A percentile compares a stretch with the other conserved stretches of the same genome.
These are phyloP conservation scores for Cerastis leucographa DNA, from an alignment of 2,888 invertebrate genomes.

Conservation along the genomic window DNA sequence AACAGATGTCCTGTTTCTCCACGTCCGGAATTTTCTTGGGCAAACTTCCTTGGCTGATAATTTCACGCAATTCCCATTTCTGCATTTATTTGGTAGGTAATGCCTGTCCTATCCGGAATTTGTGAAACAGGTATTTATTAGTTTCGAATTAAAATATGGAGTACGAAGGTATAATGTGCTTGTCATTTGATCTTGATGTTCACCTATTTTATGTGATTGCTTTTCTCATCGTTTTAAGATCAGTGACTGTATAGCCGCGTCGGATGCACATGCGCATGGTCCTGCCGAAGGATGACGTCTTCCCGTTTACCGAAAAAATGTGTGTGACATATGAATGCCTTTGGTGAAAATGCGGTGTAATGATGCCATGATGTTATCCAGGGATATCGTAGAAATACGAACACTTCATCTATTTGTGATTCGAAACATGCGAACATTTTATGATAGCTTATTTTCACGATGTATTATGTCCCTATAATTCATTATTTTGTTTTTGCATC, in stretches of 20 bases:
- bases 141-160: constrained; percentile 6
- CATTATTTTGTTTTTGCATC: background rate
- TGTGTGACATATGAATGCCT: too few species aligned
- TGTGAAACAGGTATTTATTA: background rate
- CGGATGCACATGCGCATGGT: background rate
- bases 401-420: constrained; percentile 3
- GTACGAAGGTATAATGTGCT: background rate
- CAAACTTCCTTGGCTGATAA: background rate
- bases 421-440: background rate
- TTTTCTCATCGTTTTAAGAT: background rate
- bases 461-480: background rate
- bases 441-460: background rate
- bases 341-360: background rate
- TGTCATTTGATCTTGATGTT: constrained; percentile 29
- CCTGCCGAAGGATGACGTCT: background rate
- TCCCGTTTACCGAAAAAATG: background rate
- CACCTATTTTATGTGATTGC: background rate
- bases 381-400: background rate
- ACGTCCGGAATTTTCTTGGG: background rate
- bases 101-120: background rate
- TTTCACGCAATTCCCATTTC: background rate
- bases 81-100: constrained; percentile 10
- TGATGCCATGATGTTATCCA: background rate
- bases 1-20: background rate
- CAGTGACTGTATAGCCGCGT: background rate